Base-by-base conservation (phyloP, 2,888 invertebrate species). In the Seira musarum region DNA sequence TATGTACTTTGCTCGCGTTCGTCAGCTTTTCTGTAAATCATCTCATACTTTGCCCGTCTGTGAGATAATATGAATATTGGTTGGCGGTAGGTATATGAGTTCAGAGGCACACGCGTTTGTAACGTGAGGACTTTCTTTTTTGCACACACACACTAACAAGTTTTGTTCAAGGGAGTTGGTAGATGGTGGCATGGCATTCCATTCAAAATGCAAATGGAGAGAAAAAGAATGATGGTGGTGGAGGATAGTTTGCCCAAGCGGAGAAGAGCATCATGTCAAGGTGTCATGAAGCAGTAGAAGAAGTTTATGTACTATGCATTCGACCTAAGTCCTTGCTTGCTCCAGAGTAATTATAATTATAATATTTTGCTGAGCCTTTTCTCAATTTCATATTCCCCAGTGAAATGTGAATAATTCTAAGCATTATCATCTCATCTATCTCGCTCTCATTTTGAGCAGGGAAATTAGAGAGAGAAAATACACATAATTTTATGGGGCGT, bases 351-450 rank as follows among this genome's bases (percentile, higher is more conserved):
- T 80, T 80, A 73, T 73, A 80, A 80, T 80, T 80, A 77, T 80
- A 80, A 80, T 80, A 73, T 80, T 73, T 80, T 75, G 64, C 70
- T 67, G 69, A 57, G 70, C 75, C 70, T 65, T 77, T 66, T 70
- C 80, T 75, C 70, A 73, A 74, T 80, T 80, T 74, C 74, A 69
- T 68, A 70, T 70, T 74, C 75, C 80, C 80, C 70, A 24, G 74
- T 57, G 74, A 69, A 80, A 74, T 74, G 80, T 65, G 66, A 80
- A 80, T 80, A 80, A 80, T 80, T 80, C 80, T 53, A 57, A 80
- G 80, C 75, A 80, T 80, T 80, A 80, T 80, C 80, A 80, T 80
- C 80, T 80, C 80, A 80, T 80, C 80, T 80, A 80, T 80, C 80
- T 80, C 74, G 5, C 24, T 17, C 19, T 49, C 53, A 30, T 30